Evolutionary conservation across 1,140 invertebrate species (phyloP).

Genomic region (Orius insidiosus): DNA sequence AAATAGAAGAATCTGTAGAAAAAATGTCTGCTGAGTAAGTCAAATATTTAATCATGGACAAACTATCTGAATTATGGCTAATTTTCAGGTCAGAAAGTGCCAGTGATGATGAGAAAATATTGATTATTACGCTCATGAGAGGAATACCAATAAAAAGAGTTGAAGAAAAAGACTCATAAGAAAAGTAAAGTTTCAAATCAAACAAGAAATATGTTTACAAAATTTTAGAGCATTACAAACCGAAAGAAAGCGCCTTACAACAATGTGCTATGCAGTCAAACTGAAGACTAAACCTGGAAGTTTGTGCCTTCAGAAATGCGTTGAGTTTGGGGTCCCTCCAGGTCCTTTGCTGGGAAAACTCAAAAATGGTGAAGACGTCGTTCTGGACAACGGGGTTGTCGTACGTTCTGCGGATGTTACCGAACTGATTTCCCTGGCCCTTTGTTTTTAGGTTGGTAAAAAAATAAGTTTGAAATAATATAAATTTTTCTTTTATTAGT

Average conservation of each 20-base stretch:
- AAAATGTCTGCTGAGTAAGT: too few relatives aligned
- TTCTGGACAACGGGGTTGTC: constrained; percentile 50
- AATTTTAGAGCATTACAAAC: too few relatives aligned
- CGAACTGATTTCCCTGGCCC: constrained; percentile 46
- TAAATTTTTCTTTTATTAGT: constrained; percentile 37
- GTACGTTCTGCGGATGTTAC: constrained; percentile 62
- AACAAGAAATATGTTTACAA: too few relatives aligned
- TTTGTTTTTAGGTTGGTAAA: constrained; percentile 45
- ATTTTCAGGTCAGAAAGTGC: too few relatives aligned
- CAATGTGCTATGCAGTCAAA: constrained; percentile 32
- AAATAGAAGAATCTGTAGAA: background rate
- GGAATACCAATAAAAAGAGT: constrained; percentile 16
- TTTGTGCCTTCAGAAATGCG: constrained; percentile 62
- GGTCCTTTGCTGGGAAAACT: constrained; percentile 69
- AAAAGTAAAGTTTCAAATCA: constrained; percentile 5
- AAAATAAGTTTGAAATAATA: background rate
- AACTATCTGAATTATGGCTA: too few relatives aligned
- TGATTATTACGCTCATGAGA: constrained; percentile 39
- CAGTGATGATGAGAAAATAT: constrained; percentile 24
- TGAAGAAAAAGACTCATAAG: constrained; percentile 9
- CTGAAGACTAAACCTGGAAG: constrained; percentile 49
- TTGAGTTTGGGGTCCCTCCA: constrained; percentile 56
- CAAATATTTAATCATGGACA: too few relatives aligned
- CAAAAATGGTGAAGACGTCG: constrained; percentile 65
- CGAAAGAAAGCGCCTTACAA: too few relatives aligned